Evolutionary conservation across 2,113 vertebrate genomes (phyloP).

Genomic region (Petrocephalus zakoni): DNA sequence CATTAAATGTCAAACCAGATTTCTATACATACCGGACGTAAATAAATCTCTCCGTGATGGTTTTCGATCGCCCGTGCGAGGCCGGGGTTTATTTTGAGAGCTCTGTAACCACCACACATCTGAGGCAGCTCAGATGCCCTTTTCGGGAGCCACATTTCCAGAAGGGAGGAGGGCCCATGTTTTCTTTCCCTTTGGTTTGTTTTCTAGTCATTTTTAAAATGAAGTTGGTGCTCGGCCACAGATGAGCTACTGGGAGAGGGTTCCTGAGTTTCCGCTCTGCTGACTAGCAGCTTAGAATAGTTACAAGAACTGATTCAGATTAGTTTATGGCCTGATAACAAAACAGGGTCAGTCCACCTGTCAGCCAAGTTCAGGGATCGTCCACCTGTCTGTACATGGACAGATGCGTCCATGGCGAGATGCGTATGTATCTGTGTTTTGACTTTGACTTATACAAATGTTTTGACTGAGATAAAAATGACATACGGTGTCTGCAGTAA

Average conservation of each 20-base stretch:
- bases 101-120: conserved; percentile 46
- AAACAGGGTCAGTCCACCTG: neutral
- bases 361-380: neutral
- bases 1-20: conserved; percentile 37
- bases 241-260: conserved; percentile 45
- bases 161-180: conserved; percentile 45
- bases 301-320: neutral
- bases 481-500: neutral
- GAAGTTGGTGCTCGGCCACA: conserved; percentile 56
- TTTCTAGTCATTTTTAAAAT: conserved; percentile 59
- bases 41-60: conserved; percentile 45
- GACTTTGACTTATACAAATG: too few relatives aligned
- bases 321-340: neutral
- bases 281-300: neutral
- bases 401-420: neutral
- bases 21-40: conserved; percentile 32
- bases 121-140: conserved; percentile 44
- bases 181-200: conserved; percentile 64
- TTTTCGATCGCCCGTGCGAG: conserved; percentile 35
- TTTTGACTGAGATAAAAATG: neutral
- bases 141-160: conserved; percentile 47
- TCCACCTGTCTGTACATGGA: too few relatives aligned
- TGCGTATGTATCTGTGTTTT: neutral
- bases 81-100: conserved; percentile 62
- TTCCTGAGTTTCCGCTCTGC: conserved; percentile 14